Base-by-base conservation (phyloP, 2,797 vertebrate genomes). In the Benthosema pterotum region DNA sequence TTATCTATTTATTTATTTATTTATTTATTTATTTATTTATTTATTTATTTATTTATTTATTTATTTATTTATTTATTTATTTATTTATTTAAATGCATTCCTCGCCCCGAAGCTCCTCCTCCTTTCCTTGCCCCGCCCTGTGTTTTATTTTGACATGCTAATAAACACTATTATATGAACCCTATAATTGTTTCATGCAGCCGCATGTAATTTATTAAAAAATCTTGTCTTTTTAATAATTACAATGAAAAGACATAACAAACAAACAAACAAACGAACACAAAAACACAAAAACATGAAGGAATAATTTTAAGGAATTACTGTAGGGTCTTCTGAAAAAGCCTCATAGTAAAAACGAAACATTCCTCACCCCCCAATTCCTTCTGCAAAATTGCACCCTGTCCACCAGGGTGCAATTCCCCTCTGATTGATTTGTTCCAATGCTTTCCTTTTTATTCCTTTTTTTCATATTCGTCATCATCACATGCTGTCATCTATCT, bases 111-210 rank as follows among this genome's bases (percentile, higher is more conserved):
- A n/a, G n/a, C n/a, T n/a, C 55, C 5, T 4, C 32, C 7, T 0
- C 47, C 2, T 8, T 9, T 19, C 28, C 45, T 18, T 18, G 8
- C 14, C 18, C 8, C 32, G 42, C 17, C 8, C 17, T 6, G 19
- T n/a, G 7, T 42, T 3, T 16, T 47, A 79, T 86, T 88, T 87
- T 80, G 79, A 79, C 70, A 71, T 78, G 78, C 80, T 84, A 87
- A 89, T 92, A 88, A 87, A 86, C 88, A 79, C 75, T 73, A 66
- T 70, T n/a, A 72, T 63, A 43, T 13, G 52, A 67, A 74, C 79
- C 71, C 81, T 80, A 72, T n/a, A 86, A 89, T 89, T 84, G 83
- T 83, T n/a, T n/a, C 84, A 90, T 79, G 87, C 86, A 83, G 74
- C 74, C 74, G 69, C 52, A 73, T 17, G n/a, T n/a, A n/a, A n/a